Evolutionary conservation across 2,113 vertebrate genomes (phyloP).

Genomic region (Erythrocercus mccallii): DNA sequence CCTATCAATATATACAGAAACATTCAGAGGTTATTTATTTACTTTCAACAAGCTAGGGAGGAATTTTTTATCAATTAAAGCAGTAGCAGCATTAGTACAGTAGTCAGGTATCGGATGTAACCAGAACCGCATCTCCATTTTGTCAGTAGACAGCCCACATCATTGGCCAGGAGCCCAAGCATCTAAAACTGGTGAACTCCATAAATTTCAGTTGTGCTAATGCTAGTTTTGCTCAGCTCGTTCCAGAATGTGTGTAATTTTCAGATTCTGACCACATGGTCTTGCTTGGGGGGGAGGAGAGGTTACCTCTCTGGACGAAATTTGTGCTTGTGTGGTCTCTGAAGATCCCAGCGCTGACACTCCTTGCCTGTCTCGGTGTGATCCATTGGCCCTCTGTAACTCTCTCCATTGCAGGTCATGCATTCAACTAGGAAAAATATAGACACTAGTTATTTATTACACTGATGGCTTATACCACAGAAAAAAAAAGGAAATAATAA

Average conservation of each 20-base stretch:
- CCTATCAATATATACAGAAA: not conserved
- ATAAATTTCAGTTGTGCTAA: not conserved
- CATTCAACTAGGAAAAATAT: constrained; percentile 83
- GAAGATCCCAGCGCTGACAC: constrained; percentile 96
- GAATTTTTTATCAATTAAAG: not conserved
- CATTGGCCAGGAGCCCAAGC: not conserved
- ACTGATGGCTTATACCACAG: not conserved
- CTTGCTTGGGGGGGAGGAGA: not conserved
- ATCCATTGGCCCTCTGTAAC: constrained; percentile 97
- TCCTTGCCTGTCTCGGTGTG: constrained; percentile 90
- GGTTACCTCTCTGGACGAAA: constrained; percentile 90
- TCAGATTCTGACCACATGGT: not conserved
- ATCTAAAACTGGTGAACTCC: not conserved
- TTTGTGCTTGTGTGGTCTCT: constrained; percentile 90
- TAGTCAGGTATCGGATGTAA: not conserved
- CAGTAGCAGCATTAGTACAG: not conserved
- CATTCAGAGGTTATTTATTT: not conserved
- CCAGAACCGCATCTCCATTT: not conserved
- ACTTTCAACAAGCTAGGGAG: not conserved
- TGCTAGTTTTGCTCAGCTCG: not conserved
- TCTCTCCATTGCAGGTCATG: constrained; percentile 92
- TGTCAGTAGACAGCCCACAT: not conserved
- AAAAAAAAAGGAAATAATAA: not conserved
- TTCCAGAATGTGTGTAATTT: not conserved
- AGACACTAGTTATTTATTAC: not conserved